Base-by-base conservation (phyloP, 2,888 invertebrate genomes). In the Pegoplata infirma region DNA sequence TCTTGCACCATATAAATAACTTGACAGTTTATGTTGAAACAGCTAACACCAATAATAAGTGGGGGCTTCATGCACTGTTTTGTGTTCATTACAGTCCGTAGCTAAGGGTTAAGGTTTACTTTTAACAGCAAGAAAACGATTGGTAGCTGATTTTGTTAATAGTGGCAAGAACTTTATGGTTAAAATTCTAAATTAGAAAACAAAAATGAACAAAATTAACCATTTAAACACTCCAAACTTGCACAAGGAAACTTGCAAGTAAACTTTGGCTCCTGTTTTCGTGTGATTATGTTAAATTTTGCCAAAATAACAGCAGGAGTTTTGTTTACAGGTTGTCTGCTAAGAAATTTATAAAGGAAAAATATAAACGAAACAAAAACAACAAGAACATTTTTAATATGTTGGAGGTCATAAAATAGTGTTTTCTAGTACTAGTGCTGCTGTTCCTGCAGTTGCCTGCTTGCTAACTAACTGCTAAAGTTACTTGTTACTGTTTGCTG, bases 261-360 rank as follows among this genome's bases (percentile, higher is more conserved):
- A 56, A 55, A 61, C 12, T 21, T 64, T 21, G 32, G 58, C 72
- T 61, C 25, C 61, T 56, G 53, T 40, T 67, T 32, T 14, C n/a
- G 25, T 53, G 56, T 40, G 40, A 44, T 16, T 61, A 40, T 59
- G 32, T 40, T 12, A 72, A 64, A 66, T 72, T 59, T 67, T 32
- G 16, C 58, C 28, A 64, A 51, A 63, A n/a, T 59, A 72, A 55
- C 72, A 66, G 64, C 59, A 61, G 53, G 53, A 74, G 67, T 67
- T 59, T 61, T 58, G 56, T 58, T 49, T 64, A 64, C 40, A 64
- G 28, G 17, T 55, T 44, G 46, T 21, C 46, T 49, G 51, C 14
- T 10, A 46, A n/a, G n/a, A 28, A 17, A 1, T 44, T n/a, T 58
- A 7, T 21, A 8, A 12, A 40, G 36, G 36, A 40, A 40, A 5